Evolutionary conservation across 2,113 vertebrate genomes (phyloP), one percentile per base, ranked within the genome.

Genomic region (Nasalis larvatus): DNA sequence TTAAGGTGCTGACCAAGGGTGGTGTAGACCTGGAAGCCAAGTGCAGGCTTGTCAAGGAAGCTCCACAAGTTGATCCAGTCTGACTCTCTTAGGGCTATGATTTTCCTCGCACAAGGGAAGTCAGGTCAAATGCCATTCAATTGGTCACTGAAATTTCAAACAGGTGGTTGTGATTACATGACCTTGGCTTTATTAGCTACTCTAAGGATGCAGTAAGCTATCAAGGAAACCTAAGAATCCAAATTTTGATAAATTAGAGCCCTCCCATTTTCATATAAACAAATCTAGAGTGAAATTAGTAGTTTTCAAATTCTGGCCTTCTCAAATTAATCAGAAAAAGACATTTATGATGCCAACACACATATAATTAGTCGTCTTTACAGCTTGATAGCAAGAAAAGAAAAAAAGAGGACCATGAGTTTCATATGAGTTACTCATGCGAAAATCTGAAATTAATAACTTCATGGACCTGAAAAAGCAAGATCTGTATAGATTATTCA

Each of bases 261-360:
- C 47, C 23, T 91, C 27, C 56, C 91, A 23, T 37, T 91, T 93
- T 49, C 18, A 30, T n/a, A 37, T 49, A 86, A 93, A 58, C 66
- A 93, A 49, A 90, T 49, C 42, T 87, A 78, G 56, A 88, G 56
- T 82, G 77, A 91, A 85, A 91, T 60, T 49, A 69, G 42, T 21
- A 6, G 4, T 49, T 86, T 84, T 85, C 17, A 42, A 91, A 58
- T 6, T 77, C 73, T 76, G 16, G 2, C 30, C 52, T 88, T 90
- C 47, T 89, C 45, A 60, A 77, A 37, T 89, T 82, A 82, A 63
- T 56, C 35, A 86, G 78, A 8, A 91, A 96, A 97, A 60, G 47
- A 68, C 8, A 66, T 49, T 86, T 66, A 60, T 83, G 49, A 42
- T 63, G 20, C 32, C 69, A 63, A 56, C 32, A 47, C 18, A 45